Evolutionary conservation across 2,888 invertebrate species (phyloP).

Genomic region (Agrochola lychnidis): DNA sequence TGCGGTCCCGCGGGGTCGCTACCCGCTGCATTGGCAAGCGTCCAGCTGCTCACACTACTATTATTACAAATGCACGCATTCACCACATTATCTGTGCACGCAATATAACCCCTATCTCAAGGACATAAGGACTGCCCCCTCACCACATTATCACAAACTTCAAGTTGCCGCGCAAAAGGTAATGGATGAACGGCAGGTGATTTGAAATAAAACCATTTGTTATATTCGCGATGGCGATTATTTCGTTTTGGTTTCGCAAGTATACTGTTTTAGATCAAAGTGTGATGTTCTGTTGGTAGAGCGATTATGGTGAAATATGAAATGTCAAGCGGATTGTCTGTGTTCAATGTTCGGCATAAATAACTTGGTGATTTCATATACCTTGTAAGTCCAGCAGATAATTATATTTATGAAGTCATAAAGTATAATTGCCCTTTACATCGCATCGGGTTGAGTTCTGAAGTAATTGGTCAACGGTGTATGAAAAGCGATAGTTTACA

Average conservation of each 20-base stretch:
- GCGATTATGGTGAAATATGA: conserved; percentile 67
- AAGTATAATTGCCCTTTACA: conserved; percentile 7
- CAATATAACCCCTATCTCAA: conserved; percentile 54
- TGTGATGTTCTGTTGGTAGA: conserved; percentile 50
- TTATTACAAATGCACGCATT: conserved; percentile 71
- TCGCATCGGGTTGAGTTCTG: background rate
- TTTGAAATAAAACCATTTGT: conserved; percentile 74
- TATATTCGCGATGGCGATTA: conserved; percentile 68
- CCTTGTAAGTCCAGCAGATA: conserved; percentile 22
- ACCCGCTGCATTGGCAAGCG: conserved; percentile 73
- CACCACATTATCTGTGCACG: conserved; percentile 57
- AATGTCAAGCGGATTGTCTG: conserved; percentile 59
- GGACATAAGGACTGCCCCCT: conserved; percentile 52
- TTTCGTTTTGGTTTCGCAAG: conserved; percentile 66
- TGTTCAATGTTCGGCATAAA: conserved; percentile 39
- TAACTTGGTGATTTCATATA: conserved; percentile 45
- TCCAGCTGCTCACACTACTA: conserved; percentile 73
- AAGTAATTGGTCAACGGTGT: conserved; percentile 13
- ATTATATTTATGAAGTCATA: conserved; percentile 24
- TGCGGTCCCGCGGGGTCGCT: conserved; percentile 73
- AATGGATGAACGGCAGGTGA: conserved; percentile 77
- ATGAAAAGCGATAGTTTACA: conserved; percentile 11
- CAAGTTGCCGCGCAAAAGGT: conserved; percentile 57
- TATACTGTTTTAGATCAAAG: conserved; percentile 72
- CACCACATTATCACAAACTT: background rate